Percentiles rank a stretch among this genome's conserved stretches.
phyloP scores from a whole-genome alignment of 2,797 vertebrate species.

The Sardinella longiceps region DNA sequence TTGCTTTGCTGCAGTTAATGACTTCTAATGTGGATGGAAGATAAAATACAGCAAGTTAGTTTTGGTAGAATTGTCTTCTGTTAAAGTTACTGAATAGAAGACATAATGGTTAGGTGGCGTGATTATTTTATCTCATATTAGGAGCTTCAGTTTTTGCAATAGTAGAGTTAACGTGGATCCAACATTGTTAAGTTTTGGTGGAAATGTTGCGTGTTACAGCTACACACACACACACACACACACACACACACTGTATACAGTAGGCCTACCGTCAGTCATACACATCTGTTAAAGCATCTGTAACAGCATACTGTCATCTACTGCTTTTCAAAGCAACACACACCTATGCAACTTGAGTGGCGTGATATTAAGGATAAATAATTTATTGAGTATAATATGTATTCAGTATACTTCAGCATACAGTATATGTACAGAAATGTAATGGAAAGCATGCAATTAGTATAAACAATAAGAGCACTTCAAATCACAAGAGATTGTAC shows the following conservation, averaged over 20 bases:
- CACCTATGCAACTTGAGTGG: background rate
- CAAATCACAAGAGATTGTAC: slow-evolving; percentile 32
- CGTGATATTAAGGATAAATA: background rate
- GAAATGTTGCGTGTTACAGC: background rate
- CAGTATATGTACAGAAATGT: background rate
- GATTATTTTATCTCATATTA: background rate
- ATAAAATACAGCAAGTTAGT: background rate
- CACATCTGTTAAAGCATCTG: background rate
- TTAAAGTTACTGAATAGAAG: background rate
- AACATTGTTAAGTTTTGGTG: background rate
- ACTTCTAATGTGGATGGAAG: background rate
- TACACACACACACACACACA: background rate
- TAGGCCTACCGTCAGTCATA: background rate
- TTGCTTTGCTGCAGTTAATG: background rate
- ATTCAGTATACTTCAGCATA: background rate
- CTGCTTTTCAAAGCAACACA: slow-evolving; percentile 18
- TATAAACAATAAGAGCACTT: slow-evolving; percentile 64
- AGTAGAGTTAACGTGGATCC: background rate
- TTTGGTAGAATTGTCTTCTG: background rate
- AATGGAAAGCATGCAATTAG: slow-evolving; percentile 50
- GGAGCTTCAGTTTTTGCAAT: background rate
- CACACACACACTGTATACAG: too few relatives aligned
- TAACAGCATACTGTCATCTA: background rate
- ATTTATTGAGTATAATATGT: background rate
- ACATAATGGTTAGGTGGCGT: too few relatives aligned